Base-by-base conservation (phyloP, 2,113 vertebrate species). In the Notarius quadriscutis region DNA sequence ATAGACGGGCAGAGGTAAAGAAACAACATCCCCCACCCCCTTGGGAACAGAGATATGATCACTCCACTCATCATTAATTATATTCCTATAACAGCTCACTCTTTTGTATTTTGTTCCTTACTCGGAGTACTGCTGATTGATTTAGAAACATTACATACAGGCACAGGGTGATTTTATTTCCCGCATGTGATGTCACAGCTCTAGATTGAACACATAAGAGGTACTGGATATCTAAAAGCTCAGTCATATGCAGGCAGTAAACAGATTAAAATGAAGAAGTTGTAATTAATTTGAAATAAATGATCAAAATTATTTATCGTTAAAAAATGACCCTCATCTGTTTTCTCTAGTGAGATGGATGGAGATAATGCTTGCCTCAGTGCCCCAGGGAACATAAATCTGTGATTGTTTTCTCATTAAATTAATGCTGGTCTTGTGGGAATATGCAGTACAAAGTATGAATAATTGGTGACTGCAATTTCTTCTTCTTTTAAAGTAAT, bases 321-420 rank as follows among this genome's bases (percentile, higher is more conserved):
- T 58, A 20, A 81, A 81, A 81, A 81, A 62, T 22, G 57, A 62
- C 79, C 58, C n/a, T 81, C 79, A 60, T 81, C 57, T 62, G 57
- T 62, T 30, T 25, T 60, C 79, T 81, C 57, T 22, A 81, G 79
- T 81, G 57, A 81, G 79, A 81, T 62, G 57, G 57, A 81, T 81
- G 79, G 41, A 62, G 57, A 62, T 41, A 62, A 81, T 62, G 57
- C 79, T 81, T 62, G 79, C 34, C 57, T 81, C 79, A 62, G 57
- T 81, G 79, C 79, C 79, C 57, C 30, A 14, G 30, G 79, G 79
- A 81, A 81, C 57, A 81, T 81, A 81, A 81, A 81, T 81, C 79
- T 62, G 58, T 81, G 58, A 81, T 81, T 81, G 79, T 81, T 81
- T 81, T 81, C 79, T 81, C 79, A 81, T 81, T 81, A 62, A 2